phyloP scores from a whole-genome alignment of 2,888 invertebrate genomes.

The Ptychoptera contaminata region DNA sequence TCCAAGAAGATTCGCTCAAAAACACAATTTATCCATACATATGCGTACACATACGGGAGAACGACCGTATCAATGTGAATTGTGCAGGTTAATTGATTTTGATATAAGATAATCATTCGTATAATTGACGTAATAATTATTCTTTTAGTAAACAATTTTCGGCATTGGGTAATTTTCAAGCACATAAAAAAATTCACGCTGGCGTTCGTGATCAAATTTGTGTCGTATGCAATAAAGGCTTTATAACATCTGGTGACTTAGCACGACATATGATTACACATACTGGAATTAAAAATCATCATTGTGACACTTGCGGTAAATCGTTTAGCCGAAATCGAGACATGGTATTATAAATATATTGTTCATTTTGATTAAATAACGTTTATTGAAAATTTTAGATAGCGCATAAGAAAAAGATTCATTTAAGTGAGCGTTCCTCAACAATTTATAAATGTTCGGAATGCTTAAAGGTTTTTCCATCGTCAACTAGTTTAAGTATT shows the following conservation, averaged over 20 bases:
- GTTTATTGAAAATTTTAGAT: background rate
- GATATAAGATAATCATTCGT: no score
- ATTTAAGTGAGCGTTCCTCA: conserved; percentile 18
- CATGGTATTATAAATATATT: conserved; percentile 27
- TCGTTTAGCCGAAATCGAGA: conserved; percentile 40
- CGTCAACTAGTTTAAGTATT: conserved; percentile 23
- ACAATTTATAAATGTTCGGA: conserved; percentile 28
- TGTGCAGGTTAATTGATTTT: conserved; percentile 23
- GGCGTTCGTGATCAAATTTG: conserved; percentile 45
- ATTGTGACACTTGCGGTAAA: conserved; percentile 40
- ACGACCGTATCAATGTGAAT: conserved; percentile 45
- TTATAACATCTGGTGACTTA: conserved; percentile 42
- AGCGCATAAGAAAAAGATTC: conserved; percentile 28
- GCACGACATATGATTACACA: conserved; percentile 44
- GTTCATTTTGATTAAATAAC: no score
- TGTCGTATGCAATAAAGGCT: conserved; percentile 39
- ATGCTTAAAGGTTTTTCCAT: conserved; percentile 27
- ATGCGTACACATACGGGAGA: conserved; percentile 40
- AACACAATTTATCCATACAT: conserved; percentile 44
- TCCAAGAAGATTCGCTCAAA: conserved; percentile 40
- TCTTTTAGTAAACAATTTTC: conserved; percentile 40
- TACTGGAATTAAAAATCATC: conserved; percentile 38
- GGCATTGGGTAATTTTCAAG: conserved; percentile 43
- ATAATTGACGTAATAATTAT: no score
- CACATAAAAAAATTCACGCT: conserved; percentile 45